Evolutionary conservation across 2,113 vertebrate genomes (phyloP).

Genomic region (Talpa occidentalis): DNA sequence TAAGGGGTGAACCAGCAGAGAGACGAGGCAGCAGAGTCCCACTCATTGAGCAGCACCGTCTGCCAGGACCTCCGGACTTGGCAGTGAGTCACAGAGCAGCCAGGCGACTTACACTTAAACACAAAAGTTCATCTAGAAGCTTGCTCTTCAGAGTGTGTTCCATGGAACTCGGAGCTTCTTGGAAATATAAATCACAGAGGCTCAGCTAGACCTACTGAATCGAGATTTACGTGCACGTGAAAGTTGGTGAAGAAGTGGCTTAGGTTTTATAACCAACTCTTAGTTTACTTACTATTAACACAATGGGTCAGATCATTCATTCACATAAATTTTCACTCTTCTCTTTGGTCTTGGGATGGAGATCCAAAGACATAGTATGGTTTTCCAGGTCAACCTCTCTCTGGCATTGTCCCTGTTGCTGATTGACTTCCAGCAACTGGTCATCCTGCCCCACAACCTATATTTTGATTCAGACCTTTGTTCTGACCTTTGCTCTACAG

Average conservation of each 20-base stretch:
- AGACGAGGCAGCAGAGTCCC: not conserved
- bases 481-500: too few species aligned
- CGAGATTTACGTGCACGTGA: not conserved
- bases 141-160: not conserved
- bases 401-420: not conserved
- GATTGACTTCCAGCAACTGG: not conserved
- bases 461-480: too few species aligned
- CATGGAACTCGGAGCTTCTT: not conserved
- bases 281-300: not conserved
- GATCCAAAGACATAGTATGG: rapidly evolving
- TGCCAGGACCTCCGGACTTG: not conserved
- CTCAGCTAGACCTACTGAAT: not conserved
- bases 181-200: not conserved
- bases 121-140: not conserved
- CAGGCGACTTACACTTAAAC: not conserved
- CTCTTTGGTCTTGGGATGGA: not conserved
- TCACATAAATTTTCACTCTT: not conserved
- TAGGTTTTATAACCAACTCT: not conserved
- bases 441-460: not conserved
- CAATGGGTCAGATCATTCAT: not conserved
- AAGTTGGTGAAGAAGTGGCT: not conserved
- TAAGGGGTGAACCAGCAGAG: not conserved
- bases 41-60: not conserved
- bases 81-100: not conserved
- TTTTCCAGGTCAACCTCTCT: not conserved